Evolutionary conservation across 2,113 vertebrate genomes (phyloP).

Genomic region (Periophthalmus modestus): DNA sequence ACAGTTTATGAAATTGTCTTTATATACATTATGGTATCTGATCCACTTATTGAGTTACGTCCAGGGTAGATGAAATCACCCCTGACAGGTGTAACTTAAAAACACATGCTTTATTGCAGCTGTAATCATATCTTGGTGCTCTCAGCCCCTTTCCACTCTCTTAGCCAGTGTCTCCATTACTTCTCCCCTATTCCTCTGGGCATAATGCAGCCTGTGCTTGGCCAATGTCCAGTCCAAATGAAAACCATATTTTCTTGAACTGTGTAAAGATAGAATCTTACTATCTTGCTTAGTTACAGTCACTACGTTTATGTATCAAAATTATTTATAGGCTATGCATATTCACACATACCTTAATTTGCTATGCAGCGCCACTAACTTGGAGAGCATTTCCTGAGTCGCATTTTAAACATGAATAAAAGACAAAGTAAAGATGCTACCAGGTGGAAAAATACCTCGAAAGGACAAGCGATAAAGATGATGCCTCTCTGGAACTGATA

Average conservation of each 20-base stretch:
- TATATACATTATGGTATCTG: not conserved
- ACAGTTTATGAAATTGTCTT: not conserved
- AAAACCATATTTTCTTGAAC: not conserved
- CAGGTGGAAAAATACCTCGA: conserved; percentile 22
- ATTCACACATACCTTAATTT: not conserved
- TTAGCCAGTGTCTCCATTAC: conserved; percentile 14
- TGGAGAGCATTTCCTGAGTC: not conserved
- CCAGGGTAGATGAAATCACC: not conserved
- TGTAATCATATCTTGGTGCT: conserved; percentile 38
- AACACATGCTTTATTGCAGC: conserved; percentile 16
- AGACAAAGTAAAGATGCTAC: not conserved
- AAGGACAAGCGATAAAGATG: conserved; percentile 15
- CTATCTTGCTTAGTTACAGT: not conserved
- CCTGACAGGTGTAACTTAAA: conserved; percentile 13
- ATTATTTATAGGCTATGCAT: not conserved
- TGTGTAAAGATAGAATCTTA: not conserved
- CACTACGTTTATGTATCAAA: not conserved
- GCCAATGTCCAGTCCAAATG: conserved; percentile 11
- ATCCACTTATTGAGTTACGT: not conserved
- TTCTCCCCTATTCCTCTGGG: conserved; percentile 13
- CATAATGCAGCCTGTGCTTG: conserved; percentile 9
- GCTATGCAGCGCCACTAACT: not conserved
- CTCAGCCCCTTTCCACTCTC: conserved; percentile 13
- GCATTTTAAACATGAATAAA: not conserved
- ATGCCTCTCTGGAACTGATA: conserved; percentile 21